Evolutionary conservation across 2,797 vertebrate species (phyloP).

Genomic region (Percopsis omiscomaycus): DNA sequence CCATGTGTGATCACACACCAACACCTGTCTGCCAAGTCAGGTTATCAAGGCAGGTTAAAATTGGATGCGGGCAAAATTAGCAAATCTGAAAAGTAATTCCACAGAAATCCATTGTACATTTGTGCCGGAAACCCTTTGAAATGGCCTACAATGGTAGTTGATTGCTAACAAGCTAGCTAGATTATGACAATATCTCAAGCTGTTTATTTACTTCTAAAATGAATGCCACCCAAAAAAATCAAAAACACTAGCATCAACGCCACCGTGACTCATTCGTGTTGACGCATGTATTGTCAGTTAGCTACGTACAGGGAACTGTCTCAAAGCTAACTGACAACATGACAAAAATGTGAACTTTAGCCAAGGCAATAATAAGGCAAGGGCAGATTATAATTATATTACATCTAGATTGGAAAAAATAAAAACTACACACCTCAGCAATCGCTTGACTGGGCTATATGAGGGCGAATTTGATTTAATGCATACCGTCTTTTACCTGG

Average conservation of each 20-base stretch:
- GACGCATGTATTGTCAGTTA: background rate
- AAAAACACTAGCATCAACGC: background rate
- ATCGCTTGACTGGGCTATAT: background rate
- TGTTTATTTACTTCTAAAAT: too few species aligned
- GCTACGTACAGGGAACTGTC: background rate
- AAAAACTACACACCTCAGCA: slow-evolving; percentile 1
- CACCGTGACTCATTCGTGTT: background rate
- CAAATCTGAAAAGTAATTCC: too few species aligned
- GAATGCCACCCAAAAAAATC: background rate
- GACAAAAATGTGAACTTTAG: slow-evolving; percentile 19
- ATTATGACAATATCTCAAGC: too few species aligned
- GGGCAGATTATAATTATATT: slow-evolving; percentile 24
- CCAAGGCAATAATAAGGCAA: slow-evolving; percentile 22
- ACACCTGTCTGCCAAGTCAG: too few species aligned
- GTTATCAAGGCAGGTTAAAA: too few species aligned
- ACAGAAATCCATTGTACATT: too few species aligned
- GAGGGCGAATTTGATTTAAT: slow-evolving; percentile 18
- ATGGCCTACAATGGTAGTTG: too few species aligned
- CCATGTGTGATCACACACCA: too few species aligned
- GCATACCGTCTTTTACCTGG: slow-evolving; percentile 9
- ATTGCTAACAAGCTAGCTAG: too few species aligned
- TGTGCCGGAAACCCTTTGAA: too few species aligned
- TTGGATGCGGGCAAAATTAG: too few species aligned
- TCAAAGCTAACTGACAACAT: slow-evolving; percentile 8
- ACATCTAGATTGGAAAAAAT: slow-evolving; percentile 2